A percentile compares a stretch with the other conserved stretches of the same genome.
Evolutionary conservation across 2,888 invertebrate species (phyloP).

Genomic region (Epinotia ramella): DNA sequence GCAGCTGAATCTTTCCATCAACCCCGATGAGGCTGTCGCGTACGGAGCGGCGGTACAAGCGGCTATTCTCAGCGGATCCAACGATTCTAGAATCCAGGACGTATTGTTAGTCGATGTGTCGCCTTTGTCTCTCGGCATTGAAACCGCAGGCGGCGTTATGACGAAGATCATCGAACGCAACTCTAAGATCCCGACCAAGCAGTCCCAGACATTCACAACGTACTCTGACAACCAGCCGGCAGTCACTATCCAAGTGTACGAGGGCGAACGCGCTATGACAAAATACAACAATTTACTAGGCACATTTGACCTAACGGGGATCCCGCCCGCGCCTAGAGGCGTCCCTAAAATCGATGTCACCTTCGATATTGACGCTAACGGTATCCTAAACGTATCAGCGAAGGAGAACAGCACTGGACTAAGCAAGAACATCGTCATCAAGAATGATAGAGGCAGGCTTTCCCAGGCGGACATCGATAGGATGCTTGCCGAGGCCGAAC

Average conservation of each 20-base stretch:
- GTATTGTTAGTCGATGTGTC: slow-evolving; percentile 16
- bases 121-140: slow-evolving; percentile 22
- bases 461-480: slow-evolving; percentile 19
- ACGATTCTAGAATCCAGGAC: slow-evolving; percentile 15
- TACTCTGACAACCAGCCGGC: slow-evolving; percentile 24
- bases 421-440: slow-evolving; percentile 22
- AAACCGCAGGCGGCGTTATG: slow-evolving; percentile 18
- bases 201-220: slow-evolving; percentile 20
- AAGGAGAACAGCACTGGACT: slow-evolving; percentile 20
- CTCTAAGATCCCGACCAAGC: slow-evolving; percentile 20
- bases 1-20: slow-evolving; percentile 16
- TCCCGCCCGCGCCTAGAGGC: slow-evolving; percentile 12
- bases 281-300: slow-evolving; percentile 22
- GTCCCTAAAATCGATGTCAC: slow-evolving; percentile 21
- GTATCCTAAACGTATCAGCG: slow-evolving; percentile 19
- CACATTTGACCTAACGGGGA: slow-evolving; percentile 22
- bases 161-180: slow-evolving; percentile 23
- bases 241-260: slow-evolving; percentile 78
- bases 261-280: slow-evolving; percentile 60
- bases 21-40: slow-evolving; percentile 11
- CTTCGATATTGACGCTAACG: slow-evolving; percentile 16
- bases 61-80: slow-evolving; percentile 7
- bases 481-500: slow-evolving; percentile 26
- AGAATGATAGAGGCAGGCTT: slow-evolving; percentile 15
- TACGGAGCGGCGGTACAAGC: slow-evolving; percentile 24